phyloP scores from a whole-genome alignment of 2,888 invertebrate species.

The Penaeus monodon region DNA sequence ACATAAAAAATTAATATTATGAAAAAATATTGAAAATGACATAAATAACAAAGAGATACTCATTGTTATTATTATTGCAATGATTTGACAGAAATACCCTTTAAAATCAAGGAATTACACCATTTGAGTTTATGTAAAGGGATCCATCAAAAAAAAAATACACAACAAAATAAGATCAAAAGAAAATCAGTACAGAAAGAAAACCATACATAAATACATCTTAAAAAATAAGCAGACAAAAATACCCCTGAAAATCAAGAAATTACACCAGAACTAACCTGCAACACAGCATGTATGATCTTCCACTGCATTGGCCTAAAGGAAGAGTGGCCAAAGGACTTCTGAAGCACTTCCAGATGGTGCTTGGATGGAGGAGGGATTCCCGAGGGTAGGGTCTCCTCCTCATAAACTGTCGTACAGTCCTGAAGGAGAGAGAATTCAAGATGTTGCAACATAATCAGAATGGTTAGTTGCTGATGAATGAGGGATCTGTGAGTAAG shows the following conservation, averaged over 20 bases:
- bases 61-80: too few relatives aligned
- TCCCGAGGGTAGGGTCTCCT: conserved; percentile 27
- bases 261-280: conserved; percentile 21
- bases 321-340: conserved; percentile 74
- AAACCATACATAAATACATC: neutral
- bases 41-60: too few relatives aligned
- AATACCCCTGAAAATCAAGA: neutral
- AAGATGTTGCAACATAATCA: neutral
- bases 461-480: too few relatives aligned
- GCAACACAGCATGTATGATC: conserved; percentile 65
- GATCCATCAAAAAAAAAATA: neutral
- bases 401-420: conserved; percentile 11
- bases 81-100: too few relatives aligned
- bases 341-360: conserved; percentile 71
- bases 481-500: neutral
- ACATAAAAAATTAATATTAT: too few relatives aligned
- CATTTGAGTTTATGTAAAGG: too few relatives aligned
- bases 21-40: too few relatives aligned
- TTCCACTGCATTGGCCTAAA: conserved; percentile 77
- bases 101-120: too few relatives aligned
- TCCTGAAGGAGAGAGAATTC: neutral
- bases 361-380: conserved; percentile 50
- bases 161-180: neutral
- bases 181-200: neutral
- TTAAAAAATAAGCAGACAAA: too few relatives aligned